Base-by-base conservation (phyloP, 2,888 invertebrate genomes). In the Azorinus chamasolen region DNA sequence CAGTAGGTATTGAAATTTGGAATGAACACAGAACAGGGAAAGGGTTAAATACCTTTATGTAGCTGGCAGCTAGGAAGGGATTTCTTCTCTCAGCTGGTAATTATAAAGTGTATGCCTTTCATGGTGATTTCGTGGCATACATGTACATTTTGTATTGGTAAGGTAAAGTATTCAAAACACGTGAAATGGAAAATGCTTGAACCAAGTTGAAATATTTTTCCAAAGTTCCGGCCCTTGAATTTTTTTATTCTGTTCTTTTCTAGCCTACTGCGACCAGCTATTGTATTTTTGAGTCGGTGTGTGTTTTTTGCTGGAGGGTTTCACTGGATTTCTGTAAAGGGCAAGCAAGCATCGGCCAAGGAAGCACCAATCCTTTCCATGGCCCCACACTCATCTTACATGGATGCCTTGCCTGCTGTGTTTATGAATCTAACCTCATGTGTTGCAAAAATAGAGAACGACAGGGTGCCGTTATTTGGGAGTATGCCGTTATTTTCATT, bases 381-480 rank as follows among this genome's bases (percentile, higher is more conserved):
- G 78, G 98, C 97, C 4, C 98, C 98, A 2, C 98, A 98, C 93
- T 97, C 98, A 45, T 96, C 96, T 71, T 97, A 96, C 95, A 96
- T 97, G 94, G 98, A 98, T 94, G 96, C 97, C 74, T 95, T 98
- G 81, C 95, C 96, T 87, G 96, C 97, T 89, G 95, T 97, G 72
- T 95, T 95, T 90, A 95, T 97, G 84, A 96, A 96, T n/a, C 96
- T 96, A 58, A 97, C 97, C 27, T 96, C 97, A 88, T 96, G 97
- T 91, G 97, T 98, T 85, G 97, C 97, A 79, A 97, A 97, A 93
- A 96, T 96, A 22, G 97, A 97, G 92, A 96, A 97, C 27, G 95
- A 96, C 62, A 94, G 95, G 77, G 95, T 97, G 88, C 97, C 97
- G 71, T 94, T 98, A 89, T 96, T 98, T 93, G 98, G 98, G 95